Conservation (phyloP, 2,113 vertebrate genomes). For the Calyptomena viridis region DNA sequence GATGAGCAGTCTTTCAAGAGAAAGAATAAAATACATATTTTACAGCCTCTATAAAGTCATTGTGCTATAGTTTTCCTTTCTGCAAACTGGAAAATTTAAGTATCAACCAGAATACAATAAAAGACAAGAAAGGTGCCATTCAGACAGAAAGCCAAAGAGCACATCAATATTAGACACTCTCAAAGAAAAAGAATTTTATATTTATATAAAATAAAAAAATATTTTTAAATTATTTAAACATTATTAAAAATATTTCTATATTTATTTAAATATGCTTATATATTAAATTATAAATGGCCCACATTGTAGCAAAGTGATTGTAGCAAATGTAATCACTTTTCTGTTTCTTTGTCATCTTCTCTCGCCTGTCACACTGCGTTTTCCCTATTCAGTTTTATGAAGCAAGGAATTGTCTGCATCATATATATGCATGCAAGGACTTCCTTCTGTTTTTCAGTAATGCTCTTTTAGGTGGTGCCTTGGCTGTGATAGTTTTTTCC, state of each 20-base stretch:
- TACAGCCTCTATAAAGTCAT: background rate
- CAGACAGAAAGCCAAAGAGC: background rate
- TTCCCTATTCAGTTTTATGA: background rate
- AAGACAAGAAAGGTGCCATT: background rate
- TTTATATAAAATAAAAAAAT: too few relatives aligned
- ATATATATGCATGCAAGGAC: background rate
- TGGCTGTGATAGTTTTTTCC: background rate
- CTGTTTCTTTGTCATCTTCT: background rate
- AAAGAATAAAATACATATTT: conserved; percentile 1
- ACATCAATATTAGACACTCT: background rate
- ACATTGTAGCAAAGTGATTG: background rate
- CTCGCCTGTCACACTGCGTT: background rate
- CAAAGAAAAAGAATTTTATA: background rate
- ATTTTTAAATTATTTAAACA: too few relatives aligned
- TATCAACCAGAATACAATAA: background rate
- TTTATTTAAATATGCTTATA: too few relatives aligned
- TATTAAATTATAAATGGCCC: background rate
- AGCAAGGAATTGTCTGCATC: background rate
- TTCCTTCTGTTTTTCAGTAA: background rate
- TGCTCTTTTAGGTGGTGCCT: background rate
- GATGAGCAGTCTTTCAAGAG: background rate
- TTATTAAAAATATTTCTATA: too few relatives aligned
- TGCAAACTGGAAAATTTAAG: background rate
- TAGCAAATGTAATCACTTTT: background rate
- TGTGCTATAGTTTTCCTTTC: background rate